Base-by-base conservation (phyloP, 2,113 vertebrate species). In the Sula dactylatra region DNA sequence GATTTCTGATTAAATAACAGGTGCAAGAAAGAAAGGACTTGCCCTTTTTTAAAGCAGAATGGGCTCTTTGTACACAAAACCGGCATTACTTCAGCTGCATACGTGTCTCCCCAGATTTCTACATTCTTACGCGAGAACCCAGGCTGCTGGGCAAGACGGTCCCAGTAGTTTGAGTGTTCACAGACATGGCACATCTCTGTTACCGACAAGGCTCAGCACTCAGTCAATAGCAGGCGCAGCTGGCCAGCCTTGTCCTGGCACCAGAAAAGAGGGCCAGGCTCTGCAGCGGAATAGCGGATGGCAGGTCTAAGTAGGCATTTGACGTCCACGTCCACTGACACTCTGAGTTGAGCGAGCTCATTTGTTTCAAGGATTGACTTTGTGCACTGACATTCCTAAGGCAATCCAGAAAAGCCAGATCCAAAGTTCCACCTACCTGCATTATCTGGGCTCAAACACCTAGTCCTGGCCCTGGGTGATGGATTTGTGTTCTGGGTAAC, bases 1-100 rank as follows among this genome's bases (percentile, higher is more conserved):
- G 52, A 82, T 82, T 94, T 80, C 61, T 95, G 73, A 65, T 87
- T 65, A 78, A 82, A 82, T 22, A 82, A 52, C 70, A 90, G 44
- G 38, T 86, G 59, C 36, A 74, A 66, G 64, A 81, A 84, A 76
- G 31, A 29, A 65, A 83, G 58, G 55, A 77, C 17, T 8, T 65
- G 8, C 29, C 49, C 26, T 55, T 71, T 66, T 58, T 31, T 3
- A 81, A 74, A 70, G 40, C 34, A 49, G 61, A 49, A 25, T 3
- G 16, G 7, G 5, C 34, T 16, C 45, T 82, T 62, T 76, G 16
- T 31, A 16, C 22, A 42, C 15, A 50, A 66, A 92, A 92, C 88
- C 38, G 11, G 26, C 61, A 76, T 65, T 82, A 50, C 32, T 83
- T 61, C 40, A 78, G 31, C 80, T 29, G 7, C 27, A 12, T 3